phyloP scores from a whole-genome alignment of 1,140 invertebrate species.

The Schlechtendalia chinensis region DNA sequence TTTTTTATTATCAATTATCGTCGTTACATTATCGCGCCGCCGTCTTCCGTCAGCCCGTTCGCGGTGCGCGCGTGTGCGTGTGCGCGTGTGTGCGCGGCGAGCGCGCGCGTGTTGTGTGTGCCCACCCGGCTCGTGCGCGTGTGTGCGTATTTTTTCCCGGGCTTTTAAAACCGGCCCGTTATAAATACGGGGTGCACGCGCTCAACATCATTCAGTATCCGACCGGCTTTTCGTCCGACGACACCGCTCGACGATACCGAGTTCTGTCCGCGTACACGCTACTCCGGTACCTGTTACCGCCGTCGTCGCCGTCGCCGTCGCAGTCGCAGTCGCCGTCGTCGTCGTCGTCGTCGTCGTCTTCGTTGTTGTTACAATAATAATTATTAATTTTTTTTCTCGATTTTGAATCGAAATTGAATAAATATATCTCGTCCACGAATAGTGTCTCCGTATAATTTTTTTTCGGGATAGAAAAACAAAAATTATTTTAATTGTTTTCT shows the following conservation, averaged over 20 bases:
- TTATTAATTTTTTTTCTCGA: too few species aligned
- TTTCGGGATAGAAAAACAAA: too few species aligned
- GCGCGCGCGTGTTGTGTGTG: too few species aligned
- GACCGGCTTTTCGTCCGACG: slow-evolving; percentile 42
- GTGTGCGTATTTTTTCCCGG: slow-evolving; percentile 26
- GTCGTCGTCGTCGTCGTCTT: background rate
- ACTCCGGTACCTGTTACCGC: too few species aligned
- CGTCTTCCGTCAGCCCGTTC: background rate
- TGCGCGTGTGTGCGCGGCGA: background rate
- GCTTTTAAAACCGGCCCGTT: slow-evolving; percentile 41
- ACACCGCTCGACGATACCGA: slow-evolving; percentile 10
- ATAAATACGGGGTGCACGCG: slow-evolving; percentile 50
- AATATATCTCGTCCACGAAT: too few species aligned
- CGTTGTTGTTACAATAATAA: too few species aligned
- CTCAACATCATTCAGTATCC: slow-evolving; percentile 36
- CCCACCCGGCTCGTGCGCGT: background rate
- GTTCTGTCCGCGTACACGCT: too few species aligned
- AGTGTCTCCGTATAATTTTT: background rate
- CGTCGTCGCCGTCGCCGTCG: background rate
- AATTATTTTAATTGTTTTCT: background rate
- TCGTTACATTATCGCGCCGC: too few species aligned
- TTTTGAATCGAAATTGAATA: too few species aligned
- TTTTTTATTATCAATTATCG: slow-evolving; percentile 1
- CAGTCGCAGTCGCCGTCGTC: background rate
- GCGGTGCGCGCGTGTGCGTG: background rate